A percentile compares a stretch with the other conserved stretches of the same genome.
Evolutionary conservation across 1,140 invertebrate genomes (phyloP).

Genomic region (Zaprionus tsacasi): DNA sequence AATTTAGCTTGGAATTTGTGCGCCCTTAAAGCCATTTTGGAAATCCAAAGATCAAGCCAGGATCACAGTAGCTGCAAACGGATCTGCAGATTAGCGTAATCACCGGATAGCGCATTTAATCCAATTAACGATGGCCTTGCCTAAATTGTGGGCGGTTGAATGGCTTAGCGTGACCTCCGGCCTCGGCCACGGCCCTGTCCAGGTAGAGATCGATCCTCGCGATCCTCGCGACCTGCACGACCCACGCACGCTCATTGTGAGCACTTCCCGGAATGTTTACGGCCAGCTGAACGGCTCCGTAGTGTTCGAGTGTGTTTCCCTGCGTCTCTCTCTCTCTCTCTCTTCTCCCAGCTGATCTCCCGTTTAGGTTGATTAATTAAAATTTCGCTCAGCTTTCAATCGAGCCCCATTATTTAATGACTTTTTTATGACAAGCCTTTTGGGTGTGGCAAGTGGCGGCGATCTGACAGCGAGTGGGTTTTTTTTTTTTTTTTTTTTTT

Average conservation of each 20-base stretch:
- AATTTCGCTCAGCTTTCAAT: constrained; percentile 77
- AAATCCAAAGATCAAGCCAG: constrained; percentile 69
- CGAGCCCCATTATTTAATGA: constrained; percentile 79
- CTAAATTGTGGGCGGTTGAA: constrained; percentile 79
- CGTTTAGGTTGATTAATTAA: constrained; percentile 73
- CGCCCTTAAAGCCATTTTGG: constrained; percentile 42
- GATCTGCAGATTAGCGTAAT: constrained; percentile 35
- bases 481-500: not conserved
- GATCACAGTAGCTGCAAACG: not conserved
- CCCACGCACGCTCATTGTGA: constrained; percentile 28
- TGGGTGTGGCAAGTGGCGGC: constrained; percentile 63
- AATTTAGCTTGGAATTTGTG: constrained; percentile 60
- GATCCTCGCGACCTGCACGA: constrained; percentile 3
- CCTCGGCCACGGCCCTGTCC: not conserved
- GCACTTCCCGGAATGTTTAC: constrained; percentile 30
- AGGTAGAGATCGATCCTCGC: constrained; percentile 13
- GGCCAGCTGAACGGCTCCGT: not conserved
- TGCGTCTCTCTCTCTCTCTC: too few species aligned
- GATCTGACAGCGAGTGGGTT: constrained; percentile 38
- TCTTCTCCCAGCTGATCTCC: constrained; percentile 27
- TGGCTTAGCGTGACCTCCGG: constrained; percentile 48
- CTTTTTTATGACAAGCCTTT: constrained; percentile 71
- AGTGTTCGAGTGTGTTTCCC: too few species aligned
- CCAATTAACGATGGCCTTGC: constrained; percentile 45
- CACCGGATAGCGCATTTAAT: constrained; percentile 57